Evolutionary conservation across 1,140 invertebrate species (phyloP), one percentile per base, ranked within the genome.

Genomic region (Trichonephila inaurata): DNA sequence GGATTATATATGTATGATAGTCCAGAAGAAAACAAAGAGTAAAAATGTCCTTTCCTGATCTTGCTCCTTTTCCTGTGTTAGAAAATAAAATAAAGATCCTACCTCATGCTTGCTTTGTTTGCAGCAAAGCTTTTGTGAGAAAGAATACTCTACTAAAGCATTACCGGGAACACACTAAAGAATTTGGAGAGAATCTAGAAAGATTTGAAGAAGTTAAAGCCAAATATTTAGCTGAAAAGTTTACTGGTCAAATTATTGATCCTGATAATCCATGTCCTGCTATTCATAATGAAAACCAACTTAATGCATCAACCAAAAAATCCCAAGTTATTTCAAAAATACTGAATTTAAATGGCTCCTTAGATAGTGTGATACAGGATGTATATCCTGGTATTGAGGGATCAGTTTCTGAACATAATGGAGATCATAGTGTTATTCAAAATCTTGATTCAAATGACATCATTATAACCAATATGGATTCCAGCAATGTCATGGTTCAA

Each of bases 141-240:
- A 94, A 90, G 60, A 94, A 94, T 72, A 94, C 93, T 3, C 60
- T 94, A 7, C 62, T 94, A n/a, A 94, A 94, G n/a, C 93, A 94
- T 61, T 94, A 94, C n/a, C 60, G 58, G 6, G 93, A 94, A 44
- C 93, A 94, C 28, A 72, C 87, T 14, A 94, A 90, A 58, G 87
- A 94, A 33, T 81, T 94, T 19, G 93, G 93, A 4, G 44, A 28
- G 12, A 90, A 94, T 51, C 85, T 94, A 61, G 93, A 94, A 40
- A 61, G 51, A 12, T 85, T 94, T 44, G 93, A 94, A 12, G 87
- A 94, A 86, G 60, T 85, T 64, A 51, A 72, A 40, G 72, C 24
- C 24, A 89, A 83, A 60, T 94, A 89, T 44, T 44, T 94, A 19
- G n/a, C 40, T 18, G 83, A 90, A 44, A 94, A 94, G 81, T 85